Evolutionary conservation across 2,797 vertebrate genomes (phyloP).

Genomic region (Fratercula arctica): DNA sequence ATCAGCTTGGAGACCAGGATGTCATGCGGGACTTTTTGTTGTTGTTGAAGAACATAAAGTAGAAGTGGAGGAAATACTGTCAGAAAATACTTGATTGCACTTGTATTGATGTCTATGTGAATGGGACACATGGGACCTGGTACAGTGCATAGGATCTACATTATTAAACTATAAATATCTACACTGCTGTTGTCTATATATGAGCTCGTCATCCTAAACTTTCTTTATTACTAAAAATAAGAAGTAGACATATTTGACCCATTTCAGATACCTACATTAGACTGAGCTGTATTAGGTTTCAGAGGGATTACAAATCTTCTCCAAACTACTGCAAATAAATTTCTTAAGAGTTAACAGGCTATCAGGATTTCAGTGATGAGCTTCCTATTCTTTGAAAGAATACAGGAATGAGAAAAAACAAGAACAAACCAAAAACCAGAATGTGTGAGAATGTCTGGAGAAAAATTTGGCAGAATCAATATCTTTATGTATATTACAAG

Average conservation of each 20-base stretch:
- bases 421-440: background rate
- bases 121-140: background rate
- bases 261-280: background rate
- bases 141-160: background rate
- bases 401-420: background rate
- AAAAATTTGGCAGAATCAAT: background rate
- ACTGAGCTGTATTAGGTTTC: background rate
- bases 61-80: background rate
- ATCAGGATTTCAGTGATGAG: background rate
- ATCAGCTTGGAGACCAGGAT: no score
- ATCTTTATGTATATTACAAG: background rate
- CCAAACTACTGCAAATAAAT: background rate
- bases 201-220: background rate
- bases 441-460: background rate
- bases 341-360: background rate
- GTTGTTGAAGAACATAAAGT: background rate
- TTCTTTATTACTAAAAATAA: background rate
- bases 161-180: conserved; percentile 21
- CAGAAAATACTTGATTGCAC: background rate
- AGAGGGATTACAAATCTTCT: background rate
- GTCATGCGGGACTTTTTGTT: background rate
- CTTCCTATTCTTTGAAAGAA: background rate
- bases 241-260: background rate
- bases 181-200: background rate
- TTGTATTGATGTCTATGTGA: background rate